Percentiles rank a stretch among this genome's conserved stretches.
phyloP scores from a whole-genome alignment of 2,113 vertebrate species.

The Labeo rohita region DNA sequence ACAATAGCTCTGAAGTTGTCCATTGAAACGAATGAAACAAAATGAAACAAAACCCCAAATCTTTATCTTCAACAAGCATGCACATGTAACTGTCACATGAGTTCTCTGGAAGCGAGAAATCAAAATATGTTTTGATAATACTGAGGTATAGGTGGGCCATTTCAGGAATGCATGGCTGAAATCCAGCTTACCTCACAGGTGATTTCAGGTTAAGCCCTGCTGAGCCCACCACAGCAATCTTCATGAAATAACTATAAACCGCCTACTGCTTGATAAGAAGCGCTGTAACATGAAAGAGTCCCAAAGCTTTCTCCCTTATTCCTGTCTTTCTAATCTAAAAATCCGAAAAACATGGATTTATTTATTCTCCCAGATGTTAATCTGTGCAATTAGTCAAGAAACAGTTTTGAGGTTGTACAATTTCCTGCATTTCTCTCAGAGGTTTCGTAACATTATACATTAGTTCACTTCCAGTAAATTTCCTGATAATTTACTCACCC shows the following conservation, averaged over 20 bases:
- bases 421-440: slow-evolving; percentile 25
- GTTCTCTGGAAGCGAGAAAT: background rate
- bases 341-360: slow-evolving; percentile 45
- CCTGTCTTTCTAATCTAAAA: slow-evolving; percentile 43
- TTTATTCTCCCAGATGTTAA: slow-evolving; percentile 36
- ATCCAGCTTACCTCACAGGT: slow-evolving; percentile 51
- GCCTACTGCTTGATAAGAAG: slow-evolving; percentile 52
- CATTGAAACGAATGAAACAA: background rate
- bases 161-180: slow-evolving; percentile 48
- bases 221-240: slow-evolving; percentile 52
- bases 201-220: slow-evolving; percentile 54
- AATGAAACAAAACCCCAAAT: slow-evolving; percentile 13
- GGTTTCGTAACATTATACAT: background rate
- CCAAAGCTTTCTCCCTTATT: slow-evolving; percentile 14
- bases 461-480: too few species aligned
- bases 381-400: slow-evolving; percentile 47
- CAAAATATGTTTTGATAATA: slow-evolving; percentile 2
- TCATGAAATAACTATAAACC: slow-evolving; percentile 55
- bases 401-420: slow-evolving; percentile 14
- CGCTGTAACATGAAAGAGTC: slow-evolving; percentile 38
- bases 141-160: slow-evolving; percentile 35
- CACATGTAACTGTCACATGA: background rate
- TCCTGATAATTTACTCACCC: too few species aligned
- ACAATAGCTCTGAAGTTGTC: background rate
- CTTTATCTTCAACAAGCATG: background rate